Percentiles rank a stretch among this genome's conserved stretches.
Evolutionary conservation across 1,140 invertebrate genomes (phyloP).

Genomic region (Zaprionus camerounensis): DNA sequence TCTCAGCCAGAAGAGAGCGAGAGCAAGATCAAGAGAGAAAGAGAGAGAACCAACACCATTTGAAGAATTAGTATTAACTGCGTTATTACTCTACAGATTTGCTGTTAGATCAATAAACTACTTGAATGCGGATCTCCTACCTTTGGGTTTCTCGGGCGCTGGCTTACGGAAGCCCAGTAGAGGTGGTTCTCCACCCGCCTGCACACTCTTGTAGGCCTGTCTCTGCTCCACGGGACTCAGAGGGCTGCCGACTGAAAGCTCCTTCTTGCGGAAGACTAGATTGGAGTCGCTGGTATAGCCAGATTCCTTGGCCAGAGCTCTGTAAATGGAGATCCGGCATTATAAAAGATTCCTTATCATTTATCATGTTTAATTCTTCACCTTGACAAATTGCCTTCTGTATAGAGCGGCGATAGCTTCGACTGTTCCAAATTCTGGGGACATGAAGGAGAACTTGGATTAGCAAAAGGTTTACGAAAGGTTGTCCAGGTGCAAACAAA

Average conservation of each 20-base stretch:
- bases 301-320: conserved; percentile 90
- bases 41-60: conserved; percentile 68
- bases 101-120: conserved; percentile 30
- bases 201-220: conserved; percentile 92
- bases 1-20: conserved; percentile 31
- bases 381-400: conserved; percentile 84
- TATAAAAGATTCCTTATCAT: neutral
- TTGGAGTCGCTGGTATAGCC: conserved; percentile 96
- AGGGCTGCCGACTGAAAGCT: conserved; percentile 87
- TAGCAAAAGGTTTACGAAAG: neutral
- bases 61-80: conserved; percentile 41
- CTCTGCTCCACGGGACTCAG: conserved; percentile 92
- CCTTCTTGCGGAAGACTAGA: conserved; percentile 91
- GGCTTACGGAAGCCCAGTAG: conserved; percentile 94
- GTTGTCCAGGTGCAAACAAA: conserved; percentile 10
- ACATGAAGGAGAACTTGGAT: conserved; percentile 1
- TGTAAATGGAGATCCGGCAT: neutral
- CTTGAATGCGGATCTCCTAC: conserved; percentile 84
- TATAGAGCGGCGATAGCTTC: conserved; percentile 85
- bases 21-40: conserved; percentile 44
- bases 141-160: conserved; percentile 93
- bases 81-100: conserved; percentile 20
- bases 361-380: conserved; percentile 19
- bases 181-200: conserved; percentile 96
- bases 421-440: conserved; percentile 87